These are phyloP conservation scores for Drosophila insularis DNA, from an alignment of 1,140 invertebrate genomes.

Conservation along the genomic window DNA sequence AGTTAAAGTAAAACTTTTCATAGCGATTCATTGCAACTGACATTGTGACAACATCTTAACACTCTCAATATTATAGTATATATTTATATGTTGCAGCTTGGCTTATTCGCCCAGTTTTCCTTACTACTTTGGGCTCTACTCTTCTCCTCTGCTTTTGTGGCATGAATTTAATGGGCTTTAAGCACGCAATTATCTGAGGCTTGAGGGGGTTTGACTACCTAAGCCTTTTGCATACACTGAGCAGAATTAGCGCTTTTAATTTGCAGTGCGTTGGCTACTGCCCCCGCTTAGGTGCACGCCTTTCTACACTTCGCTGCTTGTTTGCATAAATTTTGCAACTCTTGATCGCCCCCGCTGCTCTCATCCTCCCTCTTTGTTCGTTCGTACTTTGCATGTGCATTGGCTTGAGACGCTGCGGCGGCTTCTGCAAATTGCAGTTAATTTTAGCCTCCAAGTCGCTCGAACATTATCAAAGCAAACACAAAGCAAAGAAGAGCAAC, in stretches of 20 bases:
- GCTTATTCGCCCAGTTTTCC: neutral
- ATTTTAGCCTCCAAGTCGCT: conserved; percentile 39
- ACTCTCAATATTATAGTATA: neutral
- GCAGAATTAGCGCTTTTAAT: conserved; percentile 68
- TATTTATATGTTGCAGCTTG: neutral
- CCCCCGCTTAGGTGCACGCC: conserved; percentile 43
- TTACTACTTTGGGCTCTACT: neutral
- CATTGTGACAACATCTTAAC: conserved; percentile 7
- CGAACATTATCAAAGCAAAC: conserved; percentile 57
- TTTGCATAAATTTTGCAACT: conserved; percentile 77
- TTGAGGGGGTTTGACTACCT: neutral
- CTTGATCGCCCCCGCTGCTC: conserved; percentile 1
- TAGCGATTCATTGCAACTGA: neutral
- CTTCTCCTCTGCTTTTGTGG: neutral
- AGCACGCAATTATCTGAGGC: conserved; percentile 49
- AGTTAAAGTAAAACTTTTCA: too few relatives aligned
- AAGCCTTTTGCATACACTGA: conserved; percentile 59
- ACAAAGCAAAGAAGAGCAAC: neutral
- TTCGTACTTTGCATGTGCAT: conserved; percentile 72
- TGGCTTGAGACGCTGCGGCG: conserved; percentile 54
- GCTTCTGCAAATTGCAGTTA: conserved; percentile 69
- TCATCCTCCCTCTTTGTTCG: neutral
- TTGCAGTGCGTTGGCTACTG: conserved; percentile 49
- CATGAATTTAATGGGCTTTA: conserved; percentile 51
- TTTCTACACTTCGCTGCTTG: conserved; percentile 79